Percentiles rank a stretch among this genome's conserved stretches.
Evolutionary conservation across 2,113 vertebrate species (phyloP).

Genomic region (Syngnathoides biaculeatus): DNA sequence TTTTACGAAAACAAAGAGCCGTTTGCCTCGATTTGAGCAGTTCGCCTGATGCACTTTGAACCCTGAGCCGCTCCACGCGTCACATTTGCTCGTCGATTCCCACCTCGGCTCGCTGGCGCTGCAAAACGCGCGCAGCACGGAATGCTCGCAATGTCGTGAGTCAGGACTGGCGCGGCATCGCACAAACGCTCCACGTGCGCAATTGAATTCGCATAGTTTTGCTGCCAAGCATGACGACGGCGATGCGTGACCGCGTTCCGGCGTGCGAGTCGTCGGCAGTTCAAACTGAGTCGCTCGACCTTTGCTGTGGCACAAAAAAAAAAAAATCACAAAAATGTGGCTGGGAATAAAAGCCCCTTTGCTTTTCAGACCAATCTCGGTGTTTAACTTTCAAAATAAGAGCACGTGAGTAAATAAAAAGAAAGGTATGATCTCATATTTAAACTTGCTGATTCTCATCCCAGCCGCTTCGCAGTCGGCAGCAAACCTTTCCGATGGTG

Average conservation of each 20-base stretch:
- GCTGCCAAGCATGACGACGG: constrained; percentile 9
- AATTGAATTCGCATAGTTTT: constrained; percentile 5
- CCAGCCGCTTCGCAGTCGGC: no score
- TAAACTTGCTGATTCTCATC: no score
- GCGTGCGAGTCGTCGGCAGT: constrained; percentile 2
- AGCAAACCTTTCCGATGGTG: no score
- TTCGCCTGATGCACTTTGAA: no score
- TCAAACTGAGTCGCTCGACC: constrained; percentile 23
- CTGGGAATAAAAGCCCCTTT: constrained; percentile 9
- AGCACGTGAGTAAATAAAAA: no score
- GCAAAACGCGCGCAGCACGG: constrained; percentile 8
- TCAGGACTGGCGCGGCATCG: constrained; percentile 10
- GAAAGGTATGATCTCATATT: no score
- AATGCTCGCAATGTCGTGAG: constrained; percentile 20
- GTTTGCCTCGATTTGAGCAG: no score
- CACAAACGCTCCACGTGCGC: neutral
- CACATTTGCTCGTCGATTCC: constrained; percentile 1
- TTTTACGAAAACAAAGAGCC: no score
- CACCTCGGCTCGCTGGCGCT: constrained; percentile 16
- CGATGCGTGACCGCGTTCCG: constrained; percentile 1
- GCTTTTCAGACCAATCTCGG: neutral
- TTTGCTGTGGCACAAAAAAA: constrained; percentile 33
- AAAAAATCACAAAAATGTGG: constrained; percentile 15
- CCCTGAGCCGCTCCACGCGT: no score
- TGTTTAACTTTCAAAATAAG: neutral